phyloP scores from a whole-genome alignment of 1,140 invertebrate genomes.

The Leptonema lineaticorne region DNA sequence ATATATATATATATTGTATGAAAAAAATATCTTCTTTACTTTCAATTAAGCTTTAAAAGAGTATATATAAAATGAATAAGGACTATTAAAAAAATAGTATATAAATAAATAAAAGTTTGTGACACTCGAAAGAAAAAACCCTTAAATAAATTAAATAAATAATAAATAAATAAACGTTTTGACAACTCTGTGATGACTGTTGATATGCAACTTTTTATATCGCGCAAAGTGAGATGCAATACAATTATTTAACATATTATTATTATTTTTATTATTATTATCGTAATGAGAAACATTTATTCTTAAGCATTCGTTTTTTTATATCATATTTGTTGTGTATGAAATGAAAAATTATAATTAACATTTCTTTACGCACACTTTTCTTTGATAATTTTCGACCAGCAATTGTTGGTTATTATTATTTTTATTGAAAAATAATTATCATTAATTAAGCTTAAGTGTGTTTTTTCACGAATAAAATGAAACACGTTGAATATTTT shows the following conservation, averaged over 20 bases:
- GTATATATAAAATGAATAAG: conserved; percentile 14
- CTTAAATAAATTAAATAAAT: no score
- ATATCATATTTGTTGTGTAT: neutral
- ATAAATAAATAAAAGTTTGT: conserved; percentile 15
- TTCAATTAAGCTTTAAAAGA: conserved; percentile 25
- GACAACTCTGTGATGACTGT: conserved; percentile 17
- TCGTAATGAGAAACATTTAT: neutral
- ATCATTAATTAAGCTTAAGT: no score
- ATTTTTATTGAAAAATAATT: no score
- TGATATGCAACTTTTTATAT: conserved; percentile 22
- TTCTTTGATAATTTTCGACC: no score
- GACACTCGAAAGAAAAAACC: conserved; percentile 20
- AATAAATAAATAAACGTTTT: no score
- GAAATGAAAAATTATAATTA: no score
- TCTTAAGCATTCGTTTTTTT: neutral
- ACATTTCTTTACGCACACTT: no score
- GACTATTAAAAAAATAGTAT: no score
- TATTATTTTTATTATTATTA: neutral
- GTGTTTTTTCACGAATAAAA: no score
- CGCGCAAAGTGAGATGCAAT: conserved; percentile 23
- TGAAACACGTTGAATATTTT: neutral
- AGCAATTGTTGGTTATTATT: no score
- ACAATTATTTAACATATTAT: neutral
- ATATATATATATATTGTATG: conserved; percentile 18
- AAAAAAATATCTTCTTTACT: conserved; percentile 24